Evolutionary conservation across 2,797 vertebrate genomes (phyloP).

Genomic region (Sebastes variabilis): DNA sequence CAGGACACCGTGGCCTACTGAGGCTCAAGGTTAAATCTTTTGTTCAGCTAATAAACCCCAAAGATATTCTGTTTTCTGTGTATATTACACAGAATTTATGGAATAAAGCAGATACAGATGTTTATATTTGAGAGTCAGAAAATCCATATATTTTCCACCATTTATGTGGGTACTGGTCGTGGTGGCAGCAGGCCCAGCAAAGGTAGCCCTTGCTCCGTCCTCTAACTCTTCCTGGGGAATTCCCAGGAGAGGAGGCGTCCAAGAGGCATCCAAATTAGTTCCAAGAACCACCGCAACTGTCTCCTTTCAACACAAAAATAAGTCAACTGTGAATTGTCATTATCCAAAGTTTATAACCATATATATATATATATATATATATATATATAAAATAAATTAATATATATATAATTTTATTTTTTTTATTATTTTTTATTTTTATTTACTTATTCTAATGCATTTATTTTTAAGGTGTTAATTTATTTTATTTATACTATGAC

Average conservation of each 20-base stretch:
- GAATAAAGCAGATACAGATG: not conserved
- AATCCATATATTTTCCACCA: not conserved
- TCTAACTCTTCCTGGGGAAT: not conserved
- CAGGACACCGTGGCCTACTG: not conserved
- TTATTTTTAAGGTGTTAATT: too few species aligned
- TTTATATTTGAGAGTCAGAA: not conserved
- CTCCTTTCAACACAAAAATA: not conserved
- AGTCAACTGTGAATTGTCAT: not conserved
- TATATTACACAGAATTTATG: not conserved
- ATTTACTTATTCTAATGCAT: too few species aligned
- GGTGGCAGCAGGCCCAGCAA: not conserved
- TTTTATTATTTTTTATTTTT: too few species aligned
- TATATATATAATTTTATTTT: too few species aligned
- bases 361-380: too few species aligned
- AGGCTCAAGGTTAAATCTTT: not conserved
- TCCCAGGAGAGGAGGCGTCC: not conserved
- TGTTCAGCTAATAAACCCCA: not conserved
- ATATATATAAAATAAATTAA: too few species aligned
- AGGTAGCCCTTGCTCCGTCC: not conserved
- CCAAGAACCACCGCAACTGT: not conserved
- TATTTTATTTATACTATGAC: too few species aligned
- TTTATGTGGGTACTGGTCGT: not conserved
- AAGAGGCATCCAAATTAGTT: fast-evolving
- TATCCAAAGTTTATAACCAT: not conserved
- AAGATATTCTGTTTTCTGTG: not conserved